Evolutionary conservation across 2,888 invertebrate genomes (phyloP).

Genomic region (Cylloceria caligata): DNA sequence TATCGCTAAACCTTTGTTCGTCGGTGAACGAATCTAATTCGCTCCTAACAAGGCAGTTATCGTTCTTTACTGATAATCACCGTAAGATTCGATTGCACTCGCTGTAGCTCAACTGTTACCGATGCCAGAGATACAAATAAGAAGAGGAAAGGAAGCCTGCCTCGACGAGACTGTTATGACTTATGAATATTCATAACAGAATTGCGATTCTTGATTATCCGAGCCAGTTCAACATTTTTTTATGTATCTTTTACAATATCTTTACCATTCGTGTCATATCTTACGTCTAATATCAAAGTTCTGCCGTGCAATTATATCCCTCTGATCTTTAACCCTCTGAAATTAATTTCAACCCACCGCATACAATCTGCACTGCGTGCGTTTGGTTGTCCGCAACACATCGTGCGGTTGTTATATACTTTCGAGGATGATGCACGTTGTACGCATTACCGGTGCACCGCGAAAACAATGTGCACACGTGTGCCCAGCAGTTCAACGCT

Average conservation of each 20-base stretch:
- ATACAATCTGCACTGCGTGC: constrained; percentile 22
- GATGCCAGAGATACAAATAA: constrained; percentile 23
- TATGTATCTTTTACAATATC: not conserved
- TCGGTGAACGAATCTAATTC: constrained; percentile 35
- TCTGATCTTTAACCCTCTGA: constrained; percentile 8
- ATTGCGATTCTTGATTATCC: constrained; percentile 2
- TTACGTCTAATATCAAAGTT: not conserved
- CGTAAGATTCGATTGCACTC: constrained; percentile 52
- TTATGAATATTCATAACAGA: constrained; percentile 18
- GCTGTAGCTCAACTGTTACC: not conserved
- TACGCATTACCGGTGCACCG: constrained; percentile 25
- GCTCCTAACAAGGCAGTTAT: constrained; percentile 2
- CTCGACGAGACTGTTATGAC: not conserved
- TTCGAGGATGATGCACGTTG: constrained; percentile 15
- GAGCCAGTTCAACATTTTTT: not conserved
- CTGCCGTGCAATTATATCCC: not conserved
- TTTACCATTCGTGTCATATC: not conserved
- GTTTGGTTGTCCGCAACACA: constrained; percentile 20
- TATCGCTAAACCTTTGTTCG: constrained; percentile 52
- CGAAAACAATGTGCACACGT: constrained; percentile 33
- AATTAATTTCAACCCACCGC: constrained; percentile 29
- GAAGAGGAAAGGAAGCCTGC: not conserved
- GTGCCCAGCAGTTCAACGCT: not conserved
- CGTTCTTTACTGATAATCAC: constrained; percentile 38
- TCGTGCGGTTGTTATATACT: constrained; percentile 12